Evolutionary conservation across 2,888 invertebrate genomes (phyloP).

Genomic region (Neoaliturus tenellus): DNA sequence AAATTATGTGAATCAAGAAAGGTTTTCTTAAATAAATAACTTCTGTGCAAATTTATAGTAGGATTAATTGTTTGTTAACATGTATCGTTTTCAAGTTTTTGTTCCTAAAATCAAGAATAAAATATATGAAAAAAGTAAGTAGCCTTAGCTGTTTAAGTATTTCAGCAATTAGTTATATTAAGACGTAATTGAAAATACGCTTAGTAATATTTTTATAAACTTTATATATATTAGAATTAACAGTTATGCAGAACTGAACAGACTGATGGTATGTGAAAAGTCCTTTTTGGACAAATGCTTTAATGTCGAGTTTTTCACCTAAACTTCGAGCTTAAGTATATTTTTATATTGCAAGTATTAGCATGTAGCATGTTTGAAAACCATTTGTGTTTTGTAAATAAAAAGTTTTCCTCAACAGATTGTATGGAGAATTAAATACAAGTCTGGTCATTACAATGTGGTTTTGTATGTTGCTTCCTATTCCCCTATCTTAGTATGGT

Average conservation of each 20-base stretch:
- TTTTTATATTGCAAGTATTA: background rate
- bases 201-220: background rate
- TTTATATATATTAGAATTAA: background rate
- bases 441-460: background rate
- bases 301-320: background rate
- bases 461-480: background rate
- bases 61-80: too few relatives aligned
- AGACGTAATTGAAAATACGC: background rate
- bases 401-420: background rate
- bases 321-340: background rate
- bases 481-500: background rate
- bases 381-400: conserved; percentile 10
- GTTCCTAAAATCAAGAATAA: too few relatives aligned
- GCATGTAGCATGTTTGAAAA: background rate
- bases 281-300: background rate
- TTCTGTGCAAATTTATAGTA: too few relatives aligned
- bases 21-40: too few relatives aligned
- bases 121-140: too few relatives aligned
- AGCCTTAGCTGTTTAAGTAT: too few relatives aligned
- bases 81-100: too few relatives aligned
- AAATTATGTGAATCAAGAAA: too few relatives aligned
- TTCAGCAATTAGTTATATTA: background rate
- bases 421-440: conserved; percentile 2
- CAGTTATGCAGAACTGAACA: background rate
- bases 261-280: background rate